Conservation (phyloP, 2,113 vertebrate species). For the Dissostichus mawsoni region DNA sequence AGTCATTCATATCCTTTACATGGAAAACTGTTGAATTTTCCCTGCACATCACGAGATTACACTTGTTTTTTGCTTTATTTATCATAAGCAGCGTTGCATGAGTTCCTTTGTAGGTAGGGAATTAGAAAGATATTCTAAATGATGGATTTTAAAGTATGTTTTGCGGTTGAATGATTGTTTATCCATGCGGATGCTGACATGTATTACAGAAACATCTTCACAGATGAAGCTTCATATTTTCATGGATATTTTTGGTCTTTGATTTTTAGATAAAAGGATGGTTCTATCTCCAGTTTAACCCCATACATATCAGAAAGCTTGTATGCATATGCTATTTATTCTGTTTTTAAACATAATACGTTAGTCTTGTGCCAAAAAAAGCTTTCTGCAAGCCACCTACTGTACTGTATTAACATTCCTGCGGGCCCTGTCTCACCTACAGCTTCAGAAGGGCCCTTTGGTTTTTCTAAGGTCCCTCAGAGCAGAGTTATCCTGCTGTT, state of each 20-base stretch:
- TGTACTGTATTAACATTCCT: conserved; percentile 30
- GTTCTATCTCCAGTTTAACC: conserved; percentile 1
- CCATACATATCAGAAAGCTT: not conserved
- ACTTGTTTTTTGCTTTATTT: not conserved
- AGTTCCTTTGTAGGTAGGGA: conserved; percentile 28
- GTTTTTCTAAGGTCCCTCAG: conserved; percentile 45
- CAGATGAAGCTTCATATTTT: conserved; percentile 24
- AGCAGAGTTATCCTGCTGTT: conserved; percentile 60
- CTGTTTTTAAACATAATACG: conserved; percentile 2
- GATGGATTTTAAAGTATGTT: conserved; percentile 52
- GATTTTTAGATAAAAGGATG: conserved; percentile 7
- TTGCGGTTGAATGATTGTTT: conserved; percentile 62
- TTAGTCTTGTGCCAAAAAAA: not conserved
- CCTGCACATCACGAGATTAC: not conserved
- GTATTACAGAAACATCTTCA: conserved; percentile 34
- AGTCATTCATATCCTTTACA: conserved; percentile 1
- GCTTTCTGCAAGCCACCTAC: not conserved
- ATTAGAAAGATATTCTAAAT: conserved; percentile 46
- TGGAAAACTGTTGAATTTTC: not conserved
- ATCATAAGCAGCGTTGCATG: conserved; percentile 14
- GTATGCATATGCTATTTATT: not conserved
- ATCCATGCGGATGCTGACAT: conserved; percentile 55
- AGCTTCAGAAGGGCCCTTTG: conserved; percentile 17
- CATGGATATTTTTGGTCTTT: conserved; percentile 3
- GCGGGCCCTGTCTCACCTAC: conserved; percentile 33